These are phyloP conservation scores for Argopecten irradians DNA, from an alignment of 1,140 invertebrate genomes.

Conservation along the genomic window DNA sequence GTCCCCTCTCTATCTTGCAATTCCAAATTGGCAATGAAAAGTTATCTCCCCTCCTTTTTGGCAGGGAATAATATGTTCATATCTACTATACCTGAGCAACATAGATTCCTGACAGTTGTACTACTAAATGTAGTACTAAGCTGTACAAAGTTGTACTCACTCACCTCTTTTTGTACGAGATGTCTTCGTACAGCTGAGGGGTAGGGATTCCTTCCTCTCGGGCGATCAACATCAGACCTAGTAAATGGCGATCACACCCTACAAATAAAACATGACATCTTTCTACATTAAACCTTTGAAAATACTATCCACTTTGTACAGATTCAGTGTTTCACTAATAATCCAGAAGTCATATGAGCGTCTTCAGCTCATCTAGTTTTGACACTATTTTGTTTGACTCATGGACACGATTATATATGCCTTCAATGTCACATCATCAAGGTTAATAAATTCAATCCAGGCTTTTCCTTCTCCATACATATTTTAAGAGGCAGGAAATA, in stretches of 20 bases:
- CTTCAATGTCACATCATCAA: too few species aligned
- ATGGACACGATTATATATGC: too few species aligned
- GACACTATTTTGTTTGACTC: too few species aligned
- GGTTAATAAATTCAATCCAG: too few species aligned
- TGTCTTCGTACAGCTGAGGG: conserved; percentile 80
- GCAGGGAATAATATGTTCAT: neutral
- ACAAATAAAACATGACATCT: conserved; percentile 32
- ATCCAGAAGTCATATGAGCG: neutral
- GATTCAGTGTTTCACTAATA: neutral
- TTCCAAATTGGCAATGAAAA: too few species aligned
- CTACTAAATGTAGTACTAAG: neutral
- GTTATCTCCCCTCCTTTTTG: neutral
- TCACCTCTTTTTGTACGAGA: conserved; percentile 80
- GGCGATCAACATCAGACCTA: conserved; percentile 78
- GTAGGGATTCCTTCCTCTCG: conserved; percentile 78
- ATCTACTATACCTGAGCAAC: neutral
- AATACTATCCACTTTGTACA: neutral
- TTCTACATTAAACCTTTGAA: neutral
- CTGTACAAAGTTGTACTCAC: neutral
- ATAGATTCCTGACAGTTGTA: too few species aligned
- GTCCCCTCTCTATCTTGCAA: too few species aligned
- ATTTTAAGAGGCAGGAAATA: too few species aligned
- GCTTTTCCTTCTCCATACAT: too few species aligned
- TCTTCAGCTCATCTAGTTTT: too few species aligned
- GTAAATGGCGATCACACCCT: conserved; percentile 80